These are phyloP conservation scores for Coregonus suidteri DNA, from an alignment of 2,797 vertebrate species.

Conservation along the genomic window DNA sequence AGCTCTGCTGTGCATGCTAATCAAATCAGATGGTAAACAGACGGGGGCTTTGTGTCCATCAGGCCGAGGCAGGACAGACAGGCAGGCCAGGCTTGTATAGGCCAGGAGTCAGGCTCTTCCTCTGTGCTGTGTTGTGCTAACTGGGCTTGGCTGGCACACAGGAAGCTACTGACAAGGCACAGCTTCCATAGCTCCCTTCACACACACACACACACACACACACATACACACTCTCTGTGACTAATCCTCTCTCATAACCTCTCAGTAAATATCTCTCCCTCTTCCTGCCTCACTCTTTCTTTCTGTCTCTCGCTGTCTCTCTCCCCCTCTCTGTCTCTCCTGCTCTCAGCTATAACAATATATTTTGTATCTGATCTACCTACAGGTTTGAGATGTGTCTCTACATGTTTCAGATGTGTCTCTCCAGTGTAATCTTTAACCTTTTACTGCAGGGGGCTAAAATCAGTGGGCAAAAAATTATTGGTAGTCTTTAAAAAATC, in stretches of 20 bases:
- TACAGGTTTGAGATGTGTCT: conserved; percentile 9
- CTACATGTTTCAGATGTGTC: too few species aligned
- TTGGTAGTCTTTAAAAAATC: too few species aligned
- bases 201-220: too few species aligned
- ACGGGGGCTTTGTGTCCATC: conserved; percentile 69
- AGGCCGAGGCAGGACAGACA: conserved; percentile 36
- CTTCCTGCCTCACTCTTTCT: conserved; percentile 41
- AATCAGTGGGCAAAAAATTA: too few species aligned
- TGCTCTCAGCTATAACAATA: conserved; percentile 3
- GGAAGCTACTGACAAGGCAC: conserved; percentile 61
- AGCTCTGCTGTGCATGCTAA: conserved; percentile 71
- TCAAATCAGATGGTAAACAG: conserved; percentile 67
- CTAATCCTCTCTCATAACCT: too few species aligned
- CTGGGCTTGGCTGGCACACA: conserved; percentile 35
- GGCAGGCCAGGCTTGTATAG: conserved; percentile 53
- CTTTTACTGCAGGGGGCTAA: background rate
- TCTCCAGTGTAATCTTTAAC: conserved; percentile 19
- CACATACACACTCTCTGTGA: too few species aligned
- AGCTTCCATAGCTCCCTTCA: too few species aligned
- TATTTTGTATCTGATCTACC: background rate
- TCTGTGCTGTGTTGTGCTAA: conserved; percentile 38
- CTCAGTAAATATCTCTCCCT: too few species aligned
- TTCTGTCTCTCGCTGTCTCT: conserved; percentile 21
- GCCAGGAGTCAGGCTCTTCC: conserved; percentile 60
- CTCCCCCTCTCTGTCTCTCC: background rate